phyloP scores from a whole-genome alignment of 1,140 invertebrate species.

The Akabosia matsudoensis region DNA sequence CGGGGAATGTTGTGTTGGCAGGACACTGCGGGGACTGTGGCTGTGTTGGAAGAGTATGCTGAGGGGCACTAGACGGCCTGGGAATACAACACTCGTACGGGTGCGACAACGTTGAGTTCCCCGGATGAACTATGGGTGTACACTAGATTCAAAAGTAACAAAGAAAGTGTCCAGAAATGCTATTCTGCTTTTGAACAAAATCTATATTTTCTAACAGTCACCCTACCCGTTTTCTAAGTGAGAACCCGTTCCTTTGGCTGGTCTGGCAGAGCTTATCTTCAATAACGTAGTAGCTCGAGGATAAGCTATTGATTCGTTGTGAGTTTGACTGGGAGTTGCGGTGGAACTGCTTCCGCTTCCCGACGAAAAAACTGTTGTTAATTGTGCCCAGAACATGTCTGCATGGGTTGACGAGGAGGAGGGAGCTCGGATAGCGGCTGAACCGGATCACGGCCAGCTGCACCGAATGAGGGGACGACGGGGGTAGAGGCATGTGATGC shows the following conservation, averaged over 20 bases:
- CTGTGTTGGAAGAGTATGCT: not conserved
- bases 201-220: not conserved
- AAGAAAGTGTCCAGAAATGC: not conserved
- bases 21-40: not conserved
- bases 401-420: not conserved
- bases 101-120: not conserved
- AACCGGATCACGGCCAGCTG: not conserved
- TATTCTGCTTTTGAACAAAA: not conserved
- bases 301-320: not conserved
- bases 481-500: not conserved
- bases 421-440: not conserved
- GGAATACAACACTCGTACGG: slow-evolving; percentile 16
- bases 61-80: not conserved
- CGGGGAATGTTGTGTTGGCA: too few species aligned
- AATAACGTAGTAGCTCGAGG: not conserved
- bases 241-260: not conserved
- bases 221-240: not conserved
- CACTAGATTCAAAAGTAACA: too few species aligned
- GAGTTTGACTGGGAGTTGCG: not conserved
- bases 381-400: slow-evolving; percentile 1
- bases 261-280: not conserved
- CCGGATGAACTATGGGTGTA: not conserved
- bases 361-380: not conserved
- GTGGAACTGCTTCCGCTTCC: not conserved
- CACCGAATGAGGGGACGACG: not conserved